These are phyloP conservation scores for Oryctes rhinoceros DNA, from an alignment of 1,140 invertebrate genomes.

Conservation along the genomic window DNA sequence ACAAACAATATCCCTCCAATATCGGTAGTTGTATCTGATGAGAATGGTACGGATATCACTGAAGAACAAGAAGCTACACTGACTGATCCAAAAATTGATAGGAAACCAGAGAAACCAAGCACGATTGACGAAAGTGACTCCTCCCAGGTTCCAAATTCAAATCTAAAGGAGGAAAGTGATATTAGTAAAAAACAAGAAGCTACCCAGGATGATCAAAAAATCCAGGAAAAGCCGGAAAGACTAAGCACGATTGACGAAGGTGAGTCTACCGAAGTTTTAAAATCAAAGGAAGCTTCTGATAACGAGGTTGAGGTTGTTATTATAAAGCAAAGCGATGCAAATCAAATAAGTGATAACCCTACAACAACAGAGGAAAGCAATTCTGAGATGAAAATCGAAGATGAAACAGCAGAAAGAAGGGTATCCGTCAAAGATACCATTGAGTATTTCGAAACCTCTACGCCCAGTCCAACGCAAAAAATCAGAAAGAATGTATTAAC, in stretches of 20 bases:
- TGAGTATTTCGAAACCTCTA: not conserved
- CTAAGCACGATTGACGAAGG: no score
- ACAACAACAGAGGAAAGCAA: not conserved
- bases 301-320: not conserved
- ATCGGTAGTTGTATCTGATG: constrained; percentile 25
- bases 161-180: no score
- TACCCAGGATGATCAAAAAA: no score
- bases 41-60: not conserved
- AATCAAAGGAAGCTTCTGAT: not conserved
- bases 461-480: constrained; percentile 19
- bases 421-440: not conserved
- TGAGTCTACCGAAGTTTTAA: no score
- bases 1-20: not conserved
- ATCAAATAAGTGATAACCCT: not conserved
- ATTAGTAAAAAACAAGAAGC: no score
- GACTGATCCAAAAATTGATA: no score
- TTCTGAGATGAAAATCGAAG: not conserved
- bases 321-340: not conserved
- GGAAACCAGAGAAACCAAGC: no score
- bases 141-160: no score
- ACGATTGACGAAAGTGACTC: no score
- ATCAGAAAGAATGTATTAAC: constrained; percentile 25
- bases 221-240: no score
- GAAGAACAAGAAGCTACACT: no score
- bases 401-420: not conserved